Percentiles rank a stretch among this genome's conserved stretches.
Conservation (phyloP, 2,113 vertebrate species). For the Malurus melanocephalus region DNA sequence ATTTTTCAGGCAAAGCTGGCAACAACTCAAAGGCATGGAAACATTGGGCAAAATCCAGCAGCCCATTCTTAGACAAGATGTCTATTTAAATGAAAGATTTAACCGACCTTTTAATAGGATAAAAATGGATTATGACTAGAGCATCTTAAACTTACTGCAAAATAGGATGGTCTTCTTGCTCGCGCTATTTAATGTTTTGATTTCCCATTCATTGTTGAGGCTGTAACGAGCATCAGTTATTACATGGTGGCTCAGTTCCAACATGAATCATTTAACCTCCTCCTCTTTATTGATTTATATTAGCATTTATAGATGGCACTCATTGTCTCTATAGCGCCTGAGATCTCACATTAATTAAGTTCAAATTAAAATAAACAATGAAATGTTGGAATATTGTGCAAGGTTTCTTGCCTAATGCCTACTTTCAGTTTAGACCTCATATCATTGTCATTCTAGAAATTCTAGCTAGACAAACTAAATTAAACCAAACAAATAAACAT, state of each 20-base stretch:
- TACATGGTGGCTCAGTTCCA: conserved; percentile 28
- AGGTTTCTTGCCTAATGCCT: neutral
- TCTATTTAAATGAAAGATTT: conserved; percentile 7
- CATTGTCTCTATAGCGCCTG: conserved; percentile 23
- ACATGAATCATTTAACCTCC: conserved; percentile 32
- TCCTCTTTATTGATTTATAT: conserved; percentile 43
- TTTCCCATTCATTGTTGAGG: conserved; percentile 21
- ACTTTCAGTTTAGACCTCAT: neutral
- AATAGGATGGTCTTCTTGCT: neutral
- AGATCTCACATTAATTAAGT: conserved; percentile 41
- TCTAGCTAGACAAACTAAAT: neutral
- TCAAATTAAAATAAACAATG: conserved; percentile 46
- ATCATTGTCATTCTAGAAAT: conserved; percentile 1
- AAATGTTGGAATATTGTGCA: neutral
- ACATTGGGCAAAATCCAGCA: conserved; percentile 28
- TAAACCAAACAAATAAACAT: neutral
- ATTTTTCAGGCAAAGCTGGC: conserved; percentile 66
- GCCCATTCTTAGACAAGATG: neutral
- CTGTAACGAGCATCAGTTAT: conserved; percentile 5
- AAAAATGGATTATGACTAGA: neutral
- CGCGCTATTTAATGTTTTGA: conserved; percentile 18
- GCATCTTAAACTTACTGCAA: neutral
- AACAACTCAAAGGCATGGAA: conserved; percentile 15
- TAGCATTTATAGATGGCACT: conserved; percentile 42
- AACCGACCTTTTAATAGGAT: neutral